Evolutionary conservation across 2,113 vertebrate genomes (phyloP), one percentile per base, ranked within the genome.

Genomic region (Pachycephala philippinensis): DNA sequence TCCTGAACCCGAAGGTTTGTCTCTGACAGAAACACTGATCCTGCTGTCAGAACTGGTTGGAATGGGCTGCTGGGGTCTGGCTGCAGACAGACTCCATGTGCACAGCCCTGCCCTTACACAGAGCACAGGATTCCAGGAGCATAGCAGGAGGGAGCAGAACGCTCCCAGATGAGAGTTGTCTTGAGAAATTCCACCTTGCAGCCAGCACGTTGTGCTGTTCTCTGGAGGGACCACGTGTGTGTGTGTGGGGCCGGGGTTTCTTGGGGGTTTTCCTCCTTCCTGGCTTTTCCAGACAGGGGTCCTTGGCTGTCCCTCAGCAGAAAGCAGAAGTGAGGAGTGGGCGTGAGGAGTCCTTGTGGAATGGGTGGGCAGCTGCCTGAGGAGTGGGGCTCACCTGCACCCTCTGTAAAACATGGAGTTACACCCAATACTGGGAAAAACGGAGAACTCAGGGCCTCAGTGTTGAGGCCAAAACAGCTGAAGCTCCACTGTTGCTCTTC

Each of bases 71-170:
- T 3, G 8, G 56, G 31, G n/a, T 44, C 57, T 76, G 82, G 28
- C 35, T 61, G 44, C 69, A 50, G 77, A 49, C 27, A 71, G 39
- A 12, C 16, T 35, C 59, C 13, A 0, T 30, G 17, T 17, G 22
- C 72, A 39, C 4, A 3, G 71, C 61, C 0, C 4, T 27, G 3
- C 10, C 50, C 4, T 3, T 16, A 19, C 13, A 6, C 3, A 23
- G 75, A 59, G 20, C 35, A 37, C 2, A 13, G 23, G 13, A 22
- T 40, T 31, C 65, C 70, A 70, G n/a, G 65, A 69, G 60, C 49
- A 60, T 37, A 88, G 53, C 64, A 37, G 87, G 39, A 72, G 65
- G 30, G 42, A 68, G 17, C 64, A 76, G 33, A 60, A 35, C 0
- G 0, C 53, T 71, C 37, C 23, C 45, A 59, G 26, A 28, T 65